These are phyloP conservation scores for Nothura maculosa DNA, from an alignment of 2,797 vertebrate species.

Conservation along the genomic window DNA sequence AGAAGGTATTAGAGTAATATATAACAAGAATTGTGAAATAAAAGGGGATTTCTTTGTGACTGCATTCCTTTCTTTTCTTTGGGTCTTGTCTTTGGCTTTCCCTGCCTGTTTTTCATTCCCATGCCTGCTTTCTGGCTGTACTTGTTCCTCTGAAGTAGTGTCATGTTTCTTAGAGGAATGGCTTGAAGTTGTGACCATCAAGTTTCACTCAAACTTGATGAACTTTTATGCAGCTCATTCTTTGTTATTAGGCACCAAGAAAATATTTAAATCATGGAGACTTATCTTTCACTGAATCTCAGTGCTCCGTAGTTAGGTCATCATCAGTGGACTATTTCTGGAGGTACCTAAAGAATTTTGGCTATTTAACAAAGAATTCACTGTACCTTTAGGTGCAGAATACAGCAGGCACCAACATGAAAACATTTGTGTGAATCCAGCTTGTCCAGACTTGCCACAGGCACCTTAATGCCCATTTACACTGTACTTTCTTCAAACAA, in stretches of 20 bases:
- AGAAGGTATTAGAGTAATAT: constrained; percentile 4
- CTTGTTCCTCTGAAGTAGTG: background rate
- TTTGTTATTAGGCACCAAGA: background rate
- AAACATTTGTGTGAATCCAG: background rate
- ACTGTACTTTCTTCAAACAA: constrained; percentile 38
- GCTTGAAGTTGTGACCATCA: background rate
- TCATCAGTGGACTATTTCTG: background rate
- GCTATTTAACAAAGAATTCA: background rate
- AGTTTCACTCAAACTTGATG: background rate
- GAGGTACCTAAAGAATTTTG: background rate
- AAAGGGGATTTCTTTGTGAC: background rate
- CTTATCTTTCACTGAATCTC: background rate
- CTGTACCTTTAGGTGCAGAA: background rate
- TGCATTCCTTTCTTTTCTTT: background rate
- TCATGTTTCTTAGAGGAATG: background rate
- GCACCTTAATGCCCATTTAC: background rate
- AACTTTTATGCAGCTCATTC: background rate
- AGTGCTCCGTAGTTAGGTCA: background rate
- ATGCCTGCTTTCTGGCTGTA: background rate
- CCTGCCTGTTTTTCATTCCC: background rate
- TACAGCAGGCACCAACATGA: background rate
- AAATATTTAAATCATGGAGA: background rate
- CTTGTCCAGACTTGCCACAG: constrained; percentile 18
- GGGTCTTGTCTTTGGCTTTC: background rate
- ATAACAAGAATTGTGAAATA: background rate